These are phyloP conservation scores for Petrocephalus zakoni DNA, from an alignment of 2,113 vertebrate species.

Conservation along the genomic window DNA sequence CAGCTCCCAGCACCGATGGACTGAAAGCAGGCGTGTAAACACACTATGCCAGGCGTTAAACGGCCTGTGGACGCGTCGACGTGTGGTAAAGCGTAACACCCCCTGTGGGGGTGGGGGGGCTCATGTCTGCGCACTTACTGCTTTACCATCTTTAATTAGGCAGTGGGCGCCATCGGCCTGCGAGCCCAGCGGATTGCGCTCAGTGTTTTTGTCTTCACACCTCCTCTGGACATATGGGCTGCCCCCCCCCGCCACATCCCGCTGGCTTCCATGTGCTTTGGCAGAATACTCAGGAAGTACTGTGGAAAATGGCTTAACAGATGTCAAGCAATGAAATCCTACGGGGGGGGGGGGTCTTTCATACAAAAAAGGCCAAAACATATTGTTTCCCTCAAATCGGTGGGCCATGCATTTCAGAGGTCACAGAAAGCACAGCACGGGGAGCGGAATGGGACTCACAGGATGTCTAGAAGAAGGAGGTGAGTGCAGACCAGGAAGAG, in stretches of 20 bases:
- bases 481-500: background rate
- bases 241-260: background rate
- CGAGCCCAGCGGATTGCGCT: background rate
- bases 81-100: background rate
- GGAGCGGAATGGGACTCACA: background rate
- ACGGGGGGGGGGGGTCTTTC: background rate
- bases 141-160: background rate
- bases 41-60: background rate
- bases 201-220: background rate
- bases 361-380: background rate
- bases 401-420: background rate
- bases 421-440: background rate
- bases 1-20: background rate
- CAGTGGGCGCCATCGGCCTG: background rate
- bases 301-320: background rate
- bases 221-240: background rate
- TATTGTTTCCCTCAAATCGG: background rate
- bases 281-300: background rate
- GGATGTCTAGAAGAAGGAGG: background rate
- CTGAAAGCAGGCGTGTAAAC: background rate
- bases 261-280: background rate
- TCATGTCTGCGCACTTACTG: background rate
- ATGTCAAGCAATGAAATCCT: background rate
- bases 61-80: background rate
- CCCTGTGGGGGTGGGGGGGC: background rate